Percentiles rank a stretch among this genome's conserved stretches.
Evolutionary conservation across 2,113 vertebrate species (phyloP).

Genomic region (Lethenteron reissneri): DNA sequence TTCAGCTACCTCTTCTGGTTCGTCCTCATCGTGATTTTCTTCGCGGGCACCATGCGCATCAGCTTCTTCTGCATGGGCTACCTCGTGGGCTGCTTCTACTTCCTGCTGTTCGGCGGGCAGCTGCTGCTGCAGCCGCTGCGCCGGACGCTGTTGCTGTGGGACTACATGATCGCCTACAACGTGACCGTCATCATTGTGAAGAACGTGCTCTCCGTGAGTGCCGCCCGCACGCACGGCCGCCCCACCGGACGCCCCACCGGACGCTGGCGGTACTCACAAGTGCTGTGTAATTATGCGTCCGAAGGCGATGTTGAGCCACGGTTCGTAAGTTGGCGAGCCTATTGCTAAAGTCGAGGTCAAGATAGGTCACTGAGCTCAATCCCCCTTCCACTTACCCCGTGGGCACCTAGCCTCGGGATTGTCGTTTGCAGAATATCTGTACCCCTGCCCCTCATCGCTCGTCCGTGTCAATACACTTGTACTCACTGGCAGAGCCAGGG

Average conservation of each 20-base stretch:
- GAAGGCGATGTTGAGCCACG: no score
- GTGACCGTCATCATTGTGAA: conserved; percentile 31
- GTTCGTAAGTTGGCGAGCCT: no score
- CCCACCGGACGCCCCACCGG: background rate
- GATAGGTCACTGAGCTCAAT: no score
- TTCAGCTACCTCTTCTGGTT: conserved; percentile 97
- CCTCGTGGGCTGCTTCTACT: conserved; percentile 36
- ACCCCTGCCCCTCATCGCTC: no score
- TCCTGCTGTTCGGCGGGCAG: conserved; percentile 29
- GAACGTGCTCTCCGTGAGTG: conserved; percentile 31
- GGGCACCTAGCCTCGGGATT: no score
- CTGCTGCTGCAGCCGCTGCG: conserved; percentile 33
- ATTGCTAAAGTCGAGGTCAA: no score
- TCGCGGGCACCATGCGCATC: conserved; percentile 39
- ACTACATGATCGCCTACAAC: conserved; percentile 89
- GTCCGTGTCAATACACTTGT: no score
- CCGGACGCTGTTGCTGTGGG: conserved; percentile 41
- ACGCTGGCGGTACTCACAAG: background rate
- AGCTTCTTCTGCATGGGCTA: conserved; percentile 31
- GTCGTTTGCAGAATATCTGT: no score
- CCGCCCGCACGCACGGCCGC: background rate
- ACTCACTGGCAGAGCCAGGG: no score
- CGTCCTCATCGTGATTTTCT: conserved; percentile 39
- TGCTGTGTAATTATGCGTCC: no score
- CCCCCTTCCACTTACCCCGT: no score